These are phyloP conservation scores for Phortica variegata DNA, from an alignment of 1,140 invertebrate genomes.

Conservation along the genomic window DNA sequence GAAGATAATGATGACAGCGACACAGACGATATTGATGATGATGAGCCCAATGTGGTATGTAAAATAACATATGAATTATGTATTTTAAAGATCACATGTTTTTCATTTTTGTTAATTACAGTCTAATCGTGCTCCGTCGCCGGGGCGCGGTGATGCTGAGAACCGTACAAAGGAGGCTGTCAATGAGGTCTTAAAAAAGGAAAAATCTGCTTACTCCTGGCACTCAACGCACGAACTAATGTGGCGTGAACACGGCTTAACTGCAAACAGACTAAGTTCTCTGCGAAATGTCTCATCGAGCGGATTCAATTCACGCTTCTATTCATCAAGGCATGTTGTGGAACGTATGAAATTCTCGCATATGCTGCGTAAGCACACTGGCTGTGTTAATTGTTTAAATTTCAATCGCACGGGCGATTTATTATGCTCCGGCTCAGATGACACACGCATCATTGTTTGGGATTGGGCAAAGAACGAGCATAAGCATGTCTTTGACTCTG, in stretches of 20 bases:
- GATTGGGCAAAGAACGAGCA: conserved; percentile 78
- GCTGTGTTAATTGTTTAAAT: conserved; percentile 90
- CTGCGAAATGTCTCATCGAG: conserved; percentile 6
- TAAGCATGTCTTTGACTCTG: conserved; percentile 69
- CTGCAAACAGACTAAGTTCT: conserved; percentile 7
- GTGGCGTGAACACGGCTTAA: conserved; percentile 38
- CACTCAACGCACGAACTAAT: conserved; percentile 30
- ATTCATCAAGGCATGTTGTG: conserved; percentile 79
- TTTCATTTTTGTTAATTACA: no score
- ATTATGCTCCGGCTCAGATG: conserved; percentile 81
- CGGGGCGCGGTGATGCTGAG: neutral
- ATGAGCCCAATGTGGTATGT: no score
- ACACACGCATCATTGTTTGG: conserved; percentile 83
- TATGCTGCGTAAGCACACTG: conserved; percentile 76
- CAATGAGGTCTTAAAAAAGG: conserved; percentile 27
- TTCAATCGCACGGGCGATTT: conserved; percentile 74
- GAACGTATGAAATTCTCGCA: conserved; percentile 79
- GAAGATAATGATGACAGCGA: no score
- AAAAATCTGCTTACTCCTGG: conserved; percentile 37
- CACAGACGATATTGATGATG: no score
- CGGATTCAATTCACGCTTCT: conserved; percentile 63
- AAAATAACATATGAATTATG: no score
- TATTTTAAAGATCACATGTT: no score
- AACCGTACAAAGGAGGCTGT: conserved; percentile 10
- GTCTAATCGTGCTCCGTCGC: no score